Base-by-base conservation (phyloP, 1,140 invertebrate species). In the Drosophila persimilis region DNA sequence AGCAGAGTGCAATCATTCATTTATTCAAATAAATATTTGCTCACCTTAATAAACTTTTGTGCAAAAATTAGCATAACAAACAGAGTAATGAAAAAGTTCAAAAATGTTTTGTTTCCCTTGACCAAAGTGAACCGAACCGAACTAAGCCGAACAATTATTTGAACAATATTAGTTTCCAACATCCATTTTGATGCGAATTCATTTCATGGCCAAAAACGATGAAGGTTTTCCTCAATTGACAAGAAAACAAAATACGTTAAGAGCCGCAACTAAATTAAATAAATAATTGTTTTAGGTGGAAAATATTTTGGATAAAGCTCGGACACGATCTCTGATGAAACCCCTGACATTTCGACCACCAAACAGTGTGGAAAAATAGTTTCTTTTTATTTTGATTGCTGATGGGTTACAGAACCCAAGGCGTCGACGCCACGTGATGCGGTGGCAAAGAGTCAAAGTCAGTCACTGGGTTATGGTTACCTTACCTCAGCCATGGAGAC, bases 391-490 rank as follows among this genome's bases (percentile, higher is more conserved):
- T 24, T 13, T 7, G 3, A 44, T 20, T 44, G 47, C 59, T 56
- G 65, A 20, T 73, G 52, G 35, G 77, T 63, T 84, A 74, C 64
- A 81, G 80, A 81, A 81, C 77, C 79, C 77, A 56, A 69, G 69
- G 59, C 54, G 50, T 7, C 44, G 65, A 56, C 20, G 45, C 58
- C 78, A 73, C 61, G 66, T 66, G 72, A 78, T 76, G 72, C 45
- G 59, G 67, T 53, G 51, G 39, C 51, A 61, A 63, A 51, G 54
- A 65, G 53, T 56, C 50, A 77, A 81, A 79, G 72, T 80, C 76
- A 80, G 80, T 84, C 76, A 84, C 58, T 84, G 80, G 80, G 80
- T 84, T 84, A 85, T 77, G 80, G 63, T 53, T 77, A 65, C 24
- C 24, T 26, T 26, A 26, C 24, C 24, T 5, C 24, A 26, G 24